Base-by-base conservation (phyloP, 1,140 invertebrate genomes). In the Zaprionus inermis region DNA sequence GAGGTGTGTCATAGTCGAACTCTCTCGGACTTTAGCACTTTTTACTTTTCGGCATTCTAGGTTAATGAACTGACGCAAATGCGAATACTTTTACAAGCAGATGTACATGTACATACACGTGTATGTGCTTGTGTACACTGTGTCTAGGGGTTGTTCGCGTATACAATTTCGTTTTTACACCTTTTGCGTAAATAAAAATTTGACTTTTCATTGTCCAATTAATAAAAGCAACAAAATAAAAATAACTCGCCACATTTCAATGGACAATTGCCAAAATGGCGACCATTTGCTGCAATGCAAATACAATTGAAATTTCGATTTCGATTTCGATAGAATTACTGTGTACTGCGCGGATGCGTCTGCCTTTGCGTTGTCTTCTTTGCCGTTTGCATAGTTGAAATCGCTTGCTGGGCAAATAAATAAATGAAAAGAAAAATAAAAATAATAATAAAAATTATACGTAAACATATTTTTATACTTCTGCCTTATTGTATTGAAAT, bases 401-500 rank as follows among this genome's bases (percentile, higher is more conserved):
- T n/a, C n/a, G 46, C 18, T 57, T 22, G 51, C 52, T 58, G 32
- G 38, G 52, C 51, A 57, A 51, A 65, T 6, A 18, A 6, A 44
- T 22, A 61, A 49, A 20, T 22, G 10, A 46, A 56, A 20, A 32
- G 41, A 54, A 20, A 32, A 54, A 54, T n/a, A 22, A 22, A 64
- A 10, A 44, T n/a, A 64, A 52, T 12, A 28, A 28, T 22, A 28
- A 52, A 36, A 38, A 24, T 20, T 18, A 20, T 22, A 46, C 7
- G 18, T 49, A 52, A 41, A 55, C 30, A 65, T 55, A 18, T 64
- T 44, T 46, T 36, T 44, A 73, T 28, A 68, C 77, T 56, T 72
- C 49, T 72, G 44, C 56, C 30, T 51, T 79, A 59, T 38, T 54
- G 24, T 73, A 73, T 83, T 80, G 44, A 80, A 80, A 83, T 85